A percentile compares a stretch with the other conserved stretches of the same genome.
phyloP scores from a whole-genome alignment of 2,113 vertebrate genomes.

The Bubalus kerabau region DNA sequence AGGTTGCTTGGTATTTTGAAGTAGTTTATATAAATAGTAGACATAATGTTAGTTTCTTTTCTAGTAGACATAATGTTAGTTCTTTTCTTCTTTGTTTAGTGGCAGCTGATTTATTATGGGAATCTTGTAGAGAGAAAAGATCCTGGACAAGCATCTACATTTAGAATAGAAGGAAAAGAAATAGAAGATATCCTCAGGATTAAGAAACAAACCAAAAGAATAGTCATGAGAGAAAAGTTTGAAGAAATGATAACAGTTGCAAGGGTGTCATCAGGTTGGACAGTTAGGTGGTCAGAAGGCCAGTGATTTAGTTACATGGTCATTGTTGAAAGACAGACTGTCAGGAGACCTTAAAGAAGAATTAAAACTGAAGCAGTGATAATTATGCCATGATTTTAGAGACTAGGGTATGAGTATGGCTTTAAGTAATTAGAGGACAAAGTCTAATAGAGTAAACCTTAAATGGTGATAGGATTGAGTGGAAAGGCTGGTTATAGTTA shows the following conservation, averaged over 20 bases:
- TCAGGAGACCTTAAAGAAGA: not conserved
- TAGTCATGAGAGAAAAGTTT: not conserved
- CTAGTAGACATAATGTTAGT: not conserved
- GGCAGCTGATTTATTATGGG: not conserved
- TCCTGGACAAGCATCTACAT: not conserved
- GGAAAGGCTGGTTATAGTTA: not conserved
- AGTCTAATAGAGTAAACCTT: not conserved
- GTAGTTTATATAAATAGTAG: not conserved
- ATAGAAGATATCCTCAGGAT: not conserved
- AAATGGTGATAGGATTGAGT: not conserved
- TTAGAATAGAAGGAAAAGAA: not conserved
- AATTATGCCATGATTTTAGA: not conserved
- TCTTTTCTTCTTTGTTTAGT: not conserved
- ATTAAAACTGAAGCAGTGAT: not conserved
- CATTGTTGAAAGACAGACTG: not conserved
- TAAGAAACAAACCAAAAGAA: not conserved
- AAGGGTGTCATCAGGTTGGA: not conserved
- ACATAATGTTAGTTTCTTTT: constrained; percentile 20
- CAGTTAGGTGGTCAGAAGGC: not conserved
- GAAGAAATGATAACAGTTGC: not conserved
- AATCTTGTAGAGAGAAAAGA: not conserved
- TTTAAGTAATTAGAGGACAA: not conserved
- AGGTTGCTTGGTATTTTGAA: not conserved
- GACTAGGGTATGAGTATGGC: not conserved
- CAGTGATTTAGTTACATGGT: not conserved